Conservation (phyloP, 2,113 vertebrate genomes). For the Galemys pyrenaicus region DNA sequence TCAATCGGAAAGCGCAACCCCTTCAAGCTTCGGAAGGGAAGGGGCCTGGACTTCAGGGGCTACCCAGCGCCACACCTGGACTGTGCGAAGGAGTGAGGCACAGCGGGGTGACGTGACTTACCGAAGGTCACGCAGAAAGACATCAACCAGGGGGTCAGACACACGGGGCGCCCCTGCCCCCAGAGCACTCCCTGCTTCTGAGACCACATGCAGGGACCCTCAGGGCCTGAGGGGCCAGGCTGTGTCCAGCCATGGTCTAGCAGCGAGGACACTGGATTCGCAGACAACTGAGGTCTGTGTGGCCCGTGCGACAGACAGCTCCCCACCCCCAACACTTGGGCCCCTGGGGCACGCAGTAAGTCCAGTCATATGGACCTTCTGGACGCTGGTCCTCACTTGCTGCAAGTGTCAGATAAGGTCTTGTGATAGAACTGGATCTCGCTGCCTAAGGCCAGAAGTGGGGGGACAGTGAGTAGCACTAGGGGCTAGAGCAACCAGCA, state of each 20-base stretch:
- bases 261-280: background rate
- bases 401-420: background rate
- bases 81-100: background rate
- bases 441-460: background rate
- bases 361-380: background rate
- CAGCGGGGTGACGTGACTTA: background rate
- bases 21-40: background rate
- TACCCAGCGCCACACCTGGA: background rate
- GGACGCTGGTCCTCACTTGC: background rate
- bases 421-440: background rate
- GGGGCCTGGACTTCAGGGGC: background rate
- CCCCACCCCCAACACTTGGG: background rate
- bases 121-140: background rate
- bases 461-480: background rate
- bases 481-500: too few species aligned
- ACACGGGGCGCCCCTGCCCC: background rate
- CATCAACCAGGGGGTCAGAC: background rate
- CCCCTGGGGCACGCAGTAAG: background rate
- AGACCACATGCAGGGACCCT: background rate
- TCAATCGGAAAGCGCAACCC: background rate
- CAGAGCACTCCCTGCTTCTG: background rate
- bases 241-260: too few species aligned
- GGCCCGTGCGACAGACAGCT: background rate
- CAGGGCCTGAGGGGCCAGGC: fast-evolving
- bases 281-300: background rate